Evolutionary conservation across 2,888 invertebrate genomes (phyloP).

Genomic region (Alcis repandata): DNA sequence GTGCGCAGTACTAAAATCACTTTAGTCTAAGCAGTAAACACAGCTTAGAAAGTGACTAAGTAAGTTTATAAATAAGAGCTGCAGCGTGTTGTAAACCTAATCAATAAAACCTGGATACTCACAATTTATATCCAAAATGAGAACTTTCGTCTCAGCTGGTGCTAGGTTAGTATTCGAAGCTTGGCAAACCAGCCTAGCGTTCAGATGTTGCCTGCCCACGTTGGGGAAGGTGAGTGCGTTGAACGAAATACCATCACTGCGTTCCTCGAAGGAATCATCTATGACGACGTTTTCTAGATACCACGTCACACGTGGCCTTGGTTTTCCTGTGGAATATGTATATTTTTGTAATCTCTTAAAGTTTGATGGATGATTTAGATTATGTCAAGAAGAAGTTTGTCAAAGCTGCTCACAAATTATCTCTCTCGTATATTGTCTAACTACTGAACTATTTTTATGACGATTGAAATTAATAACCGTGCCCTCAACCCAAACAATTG

Average conservation of each 20-base stretch:
- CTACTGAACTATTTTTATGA: too few relatives aligned
- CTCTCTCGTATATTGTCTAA: too few relatives aligned
- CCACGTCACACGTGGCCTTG: conserved; percentile 93
- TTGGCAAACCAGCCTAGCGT: conserved; percentile 94
- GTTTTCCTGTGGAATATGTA: conserved; percentile 86
- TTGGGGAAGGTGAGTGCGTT: conserved; percentile 93
- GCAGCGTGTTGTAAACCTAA: too few relatives aligned
- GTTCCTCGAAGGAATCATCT: conserved; percentile 92
- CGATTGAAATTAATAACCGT: too few relatives aligned
- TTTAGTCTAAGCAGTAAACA: too few relatives aligned
- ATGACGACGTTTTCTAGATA: conserved; percentile 94
- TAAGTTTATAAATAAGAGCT: too few relatives aligned
- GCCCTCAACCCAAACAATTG: neutral
- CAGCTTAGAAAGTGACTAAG: too few relatives aligned
- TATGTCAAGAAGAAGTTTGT: too few relatives aligned
- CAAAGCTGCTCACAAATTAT: too few relatives aligned
- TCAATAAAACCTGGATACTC: conserved; percentile 79
- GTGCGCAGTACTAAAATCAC: too few relatives aligned
- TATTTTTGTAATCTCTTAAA: too few relatives aligned
- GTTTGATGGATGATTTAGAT: too few relatives aligned
- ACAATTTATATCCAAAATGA: conserved; percentile 95
- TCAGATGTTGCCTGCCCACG: conserved; percentile 93
- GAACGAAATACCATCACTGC: conserved; percentile 89
- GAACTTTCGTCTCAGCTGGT: conserved; percentile 91
- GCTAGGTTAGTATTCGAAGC: conserved; percentile 95